A percentile compares a stretch with the other conserved stretches of the same genome.
Evolutionary conservation across 2,113 vertebrate species (phyloP).

Genomic region (Ranitomeya imitator): DNA sequence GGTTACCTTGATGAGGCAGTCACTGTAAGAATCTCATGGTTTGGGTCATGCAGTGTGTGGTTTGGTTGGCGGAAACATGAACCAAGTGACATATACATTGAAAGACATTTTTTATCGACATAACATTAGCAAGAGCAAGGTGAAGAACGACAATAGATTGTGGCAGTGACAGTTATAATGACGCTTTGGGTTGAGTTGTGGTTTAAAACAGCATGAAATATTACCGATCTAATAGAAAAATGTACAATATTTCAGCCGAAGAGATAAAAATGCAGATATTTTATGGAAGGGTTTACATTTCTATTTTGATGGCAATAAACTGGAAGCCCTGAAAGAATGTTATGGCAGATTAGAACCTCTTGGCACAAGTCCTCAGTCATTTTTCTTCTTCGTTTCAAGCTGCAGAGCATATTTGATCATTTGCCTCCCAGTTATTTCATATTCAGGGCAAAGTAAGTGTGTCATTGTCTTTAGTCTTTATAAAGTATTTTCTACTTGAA

Average conservation of each 20-base stretch:
- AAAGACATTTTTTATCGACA: background rate
- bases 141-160: background rate
- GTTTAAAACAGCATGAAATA: conserved; percentile 17
- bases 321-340: conserved; percentile 21
- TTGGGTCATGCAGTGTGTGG: background rate
- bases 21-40: background rate
- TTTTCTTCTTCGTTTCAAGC: conserved; percentile 10
- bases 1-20: background rate
- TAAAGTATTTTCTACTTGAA: conserved; percentile 37
- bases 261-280: conserved; percentile 26
- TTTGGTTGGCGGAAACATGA: background rate
- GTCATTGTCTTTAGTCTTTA: conserved; percentile 47
- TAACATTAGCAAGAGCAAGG: conserved; percentile 4
- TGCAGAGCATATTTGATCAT: conserved; percentile 20
- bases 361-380: conserved; percentile 38
- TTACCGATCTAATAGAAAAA: conserved; percentile 1
- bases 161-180: background rate
- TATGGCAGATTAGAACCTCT: conserved; percentile 32
- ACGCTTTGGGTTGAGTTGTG: conserved; percentile 19
- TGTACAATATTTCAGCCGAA: conserved; percentile 1
- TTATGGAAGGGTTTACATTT: conserved; percentile 33
- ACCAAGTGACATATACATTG: background rate
- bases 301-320: conserved; percentile 29
- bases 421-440: background rate
- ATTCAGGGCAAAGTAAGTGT: conserved; percentile 42